These are phyloP conservation scores for Saguinus midas DNA, from an alignment of 2,113 vertebrate species.

Conservation along the genomic window DNA sequence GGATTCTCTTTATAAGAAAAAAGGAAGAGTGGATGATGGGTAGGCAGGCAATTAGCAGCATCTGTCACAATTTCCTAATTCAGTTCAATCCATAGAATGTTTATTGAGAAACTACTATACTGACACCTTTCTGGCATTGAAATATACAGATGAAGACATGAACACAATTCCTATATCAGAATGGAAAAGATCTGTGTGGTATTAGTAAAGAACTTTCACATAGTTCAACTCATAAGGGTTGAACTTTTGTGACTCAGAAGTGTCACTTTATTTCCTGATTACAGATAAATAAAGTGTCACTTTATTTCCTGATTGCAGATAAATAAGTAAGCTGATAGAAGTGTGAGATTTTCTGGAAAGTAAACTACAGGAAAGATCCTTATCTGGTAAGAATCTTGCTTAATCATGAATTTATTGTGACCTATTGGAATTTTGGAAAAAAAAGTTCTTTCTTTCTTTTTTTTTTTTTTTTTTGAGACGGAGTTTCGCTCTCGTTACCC, in stretches of 20 bases:
- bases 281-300: background rate
- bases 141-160: background rate
- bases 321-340: background rate
- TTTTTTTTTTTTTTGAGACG: too few relatives aligned
- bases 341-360: conserved; percentile 11
- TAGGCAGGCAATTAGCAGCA: background rate
- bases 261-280: background rate
- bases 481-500: too few relatives aligned
- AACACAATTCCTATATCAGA: background rate
- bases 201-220: background rate
- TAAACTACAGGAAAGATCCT: background rate
- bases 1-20: background rate
- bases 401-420: background rate
- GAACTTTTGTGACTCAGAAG: background rate
- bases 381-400: background rate
- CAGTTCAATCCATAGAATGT: background rate
- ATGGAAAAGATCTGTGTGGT: background rate
- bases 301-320: background rate
- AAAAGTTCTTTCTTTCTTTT: background rate
- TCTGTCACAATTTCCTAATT: background rate
- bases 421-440: conserved; percentile 19
- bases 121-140: background rate
- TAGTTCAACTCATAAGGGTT: background rate
- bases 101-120: background rate
- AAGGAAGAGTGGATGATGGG: background rate